Base-by-base conservation (phyloP, 1,140 invertebrate species). In the Globodera rostochiensis region DNA sequence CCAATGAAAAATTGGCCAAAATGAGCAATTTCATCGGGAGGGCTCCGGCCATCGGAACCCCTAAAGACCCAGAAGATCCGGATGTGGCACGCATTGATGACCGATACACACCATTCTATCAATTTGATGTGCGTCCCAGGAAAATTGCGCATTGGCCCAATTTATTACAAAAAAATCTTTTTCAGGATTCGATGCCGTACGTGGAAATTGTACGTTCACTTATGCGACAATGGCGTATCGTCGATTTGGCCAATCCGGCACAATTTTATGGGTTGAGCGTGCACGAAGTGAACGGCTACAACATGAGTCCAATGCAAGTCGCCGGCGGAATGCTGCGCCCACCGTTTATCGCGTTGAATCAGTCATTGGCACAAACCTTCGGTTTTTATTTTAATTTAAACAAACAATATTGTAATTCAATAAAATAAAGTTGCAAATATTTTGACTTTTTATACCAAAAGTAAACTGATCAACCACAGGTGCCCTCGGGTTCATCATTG, bases 251-350 rank as follows among this genome's bases (percentile, higher is more conserved):
- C 25, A 71, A 71, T 19, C 69, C 69, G 69, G 69, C 46, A 2
- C 46, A 45, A 47, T 71, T 71, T 19, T 71, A 71, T 47, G 36
- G 36, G 36, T 19, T 71, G 8, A 11, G n/a, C 46, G 69, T 71
- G 9, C 69, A 71, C 46, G 69, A 71, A 36, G 69, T 71, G 69
- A 47, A 46, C 69, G 69, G 69, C 69, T 71, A 71, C 69, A 71
- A 71, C 69, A 71, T 71, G 36, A 71, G 46, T 21, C 13, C 69
- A 2, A 71, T 71, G 69, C 25, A 45, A 19, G 69, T 71, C 36
- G 15, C 69, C 25, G 69, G 69, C 9, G 69, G 69, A 71, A 71
- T 71, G 69, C 25, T 71, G 69, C 69, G 69, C 11, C 25, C 36
- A 7, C 69, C 69, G 69, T 71, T 71, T 21, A 71, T 71, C 69